A percentile compares a stretch with the other conserved stretches of the same genome.
Conservation (phyloP, 2,797 vertebrate genomes). For the Scarus forsteni region DNA sequence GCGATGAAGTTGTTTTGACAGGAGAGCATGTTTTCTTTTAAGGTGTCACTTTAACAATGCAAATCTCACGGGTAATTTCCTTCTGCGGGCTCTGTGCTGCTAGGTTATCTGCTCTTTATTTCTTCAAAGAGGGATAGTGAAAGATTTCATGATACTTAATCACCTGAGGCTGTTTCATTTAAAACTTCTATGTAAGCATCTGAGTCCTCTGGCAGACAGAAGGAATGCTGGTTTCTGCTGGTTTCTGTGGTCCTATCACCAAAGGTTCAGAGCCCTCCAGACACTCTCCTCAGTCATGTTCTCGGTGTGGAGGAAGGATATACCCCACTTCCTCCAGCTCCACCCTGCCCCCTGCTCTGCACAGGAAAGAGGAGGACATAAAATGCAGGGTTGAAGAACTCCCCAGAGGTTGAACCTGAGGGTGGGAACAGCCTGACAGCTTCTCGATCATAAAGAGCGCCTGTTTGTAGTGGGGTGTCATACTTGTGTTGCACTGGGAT, state of each 20-base stretch:
- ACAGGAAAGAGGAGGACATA: conserved; percentile 74
- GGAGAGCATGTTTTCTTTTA: conserved; percentile 14
- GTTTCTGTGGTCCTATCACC: conserved; percentile 36
- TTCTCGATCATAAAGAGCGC: conserved; percentile 28
- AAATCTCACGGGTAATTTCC: conserved; percentile 33
- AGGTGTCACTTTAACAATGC: conserved; percentile 25
- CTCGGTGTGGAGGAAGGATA: conserved; percentile 81
- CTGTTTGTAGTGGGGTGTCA: not conserved
- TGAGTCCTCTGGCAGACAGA: conserved; percentile 7
- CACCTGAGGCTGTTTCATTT: conserved; percentile 31
- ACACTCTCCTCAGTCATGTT: conserved; percentile 66
- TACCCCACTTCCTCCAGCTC: conserved; percentile 79
- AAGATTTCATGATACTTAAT: conserved; percentile 31
- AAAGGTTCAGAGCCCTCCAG: conserved; percentile 16
- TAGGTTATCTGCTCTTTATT: conserved; percentile 23
- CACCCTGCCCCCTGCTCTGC: conserved; percentile 65
- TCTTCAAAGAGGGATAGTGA: not conserved
- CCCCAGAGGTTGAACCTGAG: conserved; percentile 55
- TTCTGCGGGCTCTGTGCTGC: conserved; percentile 2
- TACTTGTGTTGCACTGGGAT: not conserved
- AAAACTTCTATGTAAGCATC: conserved; percentile 14
- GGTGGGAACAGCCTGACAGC: conserved; percentile 52
- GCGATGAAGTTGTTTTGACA: conserved; percentile 10
- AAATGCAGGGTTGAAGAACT: conserved; percentile 51
- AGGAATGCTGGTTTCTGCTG: conserved; percentile 4